phyloP scores from a whole-genome alignment of 2,888 invertebrate species.

The Agrilus biguttatus region DNA sequence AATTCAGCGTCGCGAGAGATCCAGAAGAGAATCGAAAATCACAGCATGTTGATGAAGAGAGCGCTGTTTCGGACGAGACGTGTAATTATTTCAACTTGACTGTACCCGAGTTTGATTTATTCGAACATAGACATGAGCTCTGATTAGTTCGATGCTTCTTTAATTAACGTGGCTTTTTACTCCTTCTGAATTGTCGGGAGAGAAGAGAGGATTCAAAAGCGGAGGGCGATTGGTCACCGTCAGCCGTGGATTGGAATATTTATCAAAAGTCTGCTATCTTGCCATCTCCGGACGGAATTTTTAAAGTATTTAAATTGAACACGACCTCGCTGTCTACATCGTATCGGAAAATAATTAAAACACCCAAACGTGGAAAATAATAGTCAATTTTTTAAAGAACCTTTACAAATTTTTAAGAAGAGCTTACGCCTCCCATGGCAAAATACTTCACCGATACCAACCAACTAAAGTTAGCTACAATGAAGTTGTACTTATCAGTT shows the following conservation, averaged over 20 bases:
- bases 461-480: too few species aligned
- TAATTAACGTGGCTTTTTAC: slow-evolving; percentile 32
- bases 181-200: slow-evolving; percentile 21
- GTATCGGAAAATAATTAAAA: too few species aligned
- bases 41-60: slow-evolving; percentile 27
- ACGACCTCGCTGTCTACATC: neutral
- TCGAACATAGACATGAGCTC: slow-evolving; percentile 31
- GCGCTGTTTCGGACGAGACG: slow-evolving; percentile 32
- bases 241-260: slow-evolving; percentile 2
- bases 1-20: slow-evolving; percentile 19
- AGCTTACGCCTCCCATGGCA: too few species aligned
- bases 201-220: slow-evolving; percentile 23
- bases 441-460: too few species aligned
- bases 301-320: slow-evolving; percentile 3
- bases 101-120: slow-evolving; percentile 34
- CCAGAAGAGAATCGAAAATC: slow-evolving; percentile 10
- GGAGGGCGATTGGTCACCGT: slow-evolving; percentile 15
- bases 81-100: slow-evolving; percentile 34
- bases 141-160: slow-evolving; percentile 36
- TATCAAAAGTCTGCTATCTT: slow-evolving; percentile 20
- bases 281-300: slow-evolving; percentile 13
- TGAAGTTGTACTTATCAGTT: too few species aligned
- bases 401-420: too few species aligned
- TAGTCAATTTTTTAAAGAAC: too few species aligned
- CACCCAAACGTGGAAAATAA: too few species aligned